phyloP scores from a whole-genome alignment of 2,797 vertebrate species.

The Neosalanx taihuensis region DNA sequence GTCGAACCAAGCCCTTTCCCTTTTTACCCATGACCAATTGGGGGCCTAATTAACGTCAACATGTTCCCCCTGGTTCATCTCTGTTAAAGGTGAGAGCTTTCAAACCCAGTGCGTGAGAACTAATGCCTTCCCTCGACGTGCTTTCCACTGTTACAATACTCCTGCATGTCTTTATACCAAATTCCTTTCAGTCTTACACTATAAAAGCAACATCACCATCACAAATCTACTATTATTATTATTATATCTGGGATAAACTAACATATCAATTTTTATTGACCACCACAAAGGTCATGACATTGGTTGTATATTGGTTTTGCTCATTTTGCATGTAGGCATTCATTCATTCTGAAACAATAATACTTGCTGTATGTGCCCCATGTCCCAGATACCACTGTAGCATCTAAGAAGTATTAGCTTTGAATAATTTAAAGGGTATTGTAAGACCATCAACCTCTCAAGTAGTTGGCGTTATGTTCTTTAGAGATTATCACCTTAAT shows the following conservation, averaged over 20 bases:
- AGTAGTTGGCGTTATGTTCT: not conserved
- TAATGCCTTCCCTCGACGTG: not conserved
- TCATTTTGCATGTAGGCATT: not conserved
- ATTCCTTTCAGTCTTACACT: no score
- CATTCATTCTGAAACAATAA: not conserved
- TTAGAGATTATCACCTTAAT: not conserved
- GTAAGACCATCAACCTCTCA: not conserved
- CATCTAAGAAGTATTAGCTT: not conserved
- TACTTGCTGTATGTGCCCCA: not conserved
- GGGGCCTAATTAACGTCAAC: conserved; percentile 5
- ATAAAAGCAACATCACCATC: not conserved
- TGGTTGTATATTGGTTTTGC: conserved; percentile 14
- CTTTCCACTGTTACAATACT: not conserved
- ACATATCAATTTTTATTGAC: no score
- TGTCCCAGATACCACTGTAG: not conserved
- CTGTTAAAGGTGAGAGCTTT: conserved; percentile 40
- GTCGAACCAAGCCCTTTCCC: not conserved
- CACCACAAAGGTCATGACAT: conserved; percentile 25
- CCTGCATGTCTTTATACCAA: no score
- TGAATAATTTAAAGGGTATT: conserved; percentile 1
- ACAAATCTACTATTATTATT: not conserved
- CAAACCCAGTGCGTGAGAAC: conserved; percentile 29
- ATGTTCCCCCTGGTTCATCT: no score
- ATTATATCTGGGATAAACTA: no score
- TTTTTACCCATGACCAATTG: not conserved